A percentile compares a stretch with the other conserved stretches of the same genome.
Evolutionary conservation across 2,113 vertebrate species (phyloP).

Genomic region (Mormoops blainvillei): DNA sequence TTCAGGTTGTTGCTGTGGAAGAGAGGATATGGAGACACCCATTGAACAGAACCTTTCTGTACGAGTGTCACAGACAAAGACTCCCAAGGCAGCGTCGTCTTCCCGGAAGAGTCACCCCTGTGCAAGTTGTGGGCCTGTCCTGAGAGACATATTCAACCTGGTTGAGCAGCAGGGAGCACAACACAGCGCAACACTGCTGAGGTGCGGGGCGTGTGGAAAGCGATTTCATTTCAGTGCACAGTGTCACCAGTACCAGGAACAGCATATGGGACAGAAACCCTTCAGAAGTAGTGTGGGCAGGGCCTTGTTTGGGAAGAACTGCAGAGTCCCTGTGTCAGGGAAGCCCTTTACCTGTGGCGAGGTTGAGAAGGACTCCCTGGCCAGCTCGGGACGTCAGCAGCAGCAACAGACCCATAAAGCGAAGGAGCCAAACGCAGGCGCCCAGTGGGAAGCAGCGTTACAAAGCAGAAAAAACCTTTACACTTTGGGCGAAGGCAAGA

Average conservation of each 20-base stretch:
- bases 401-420: not conserved
- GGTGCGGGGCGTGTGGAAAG: not conserved
- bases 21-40: not conserved
- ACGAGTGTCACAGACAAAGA: not conserved
- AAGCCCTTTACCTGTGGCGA: not conserved
- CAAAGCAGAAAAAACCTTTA: not conserved
- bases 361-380: not conserved
- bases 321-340: not conserved
- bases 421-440: not conserved
- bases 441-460: not conserved
- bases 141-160: not conserved
- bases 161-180: not conserved
- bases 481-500: not conserved
- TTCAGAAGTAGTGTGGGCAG: not conserved
- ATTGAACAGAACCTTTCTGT: not conserved
- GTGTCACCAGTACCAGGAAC: not conserved
- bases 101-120: not conserved
- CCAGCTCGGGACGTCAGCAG: not conserved
- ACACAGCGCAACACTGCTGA: not conserved
- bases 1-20: constrained; percentile 19
- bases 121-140: not conserved
- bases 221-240: not conserved
- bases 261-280: not conserved
- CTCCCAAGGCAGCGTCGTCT: not conserved
- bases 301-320: not conserved